phyloP scores from a whole-genome alignment of 2,888 invertebrate genomes.

The Clanis bilineata region DNA sequence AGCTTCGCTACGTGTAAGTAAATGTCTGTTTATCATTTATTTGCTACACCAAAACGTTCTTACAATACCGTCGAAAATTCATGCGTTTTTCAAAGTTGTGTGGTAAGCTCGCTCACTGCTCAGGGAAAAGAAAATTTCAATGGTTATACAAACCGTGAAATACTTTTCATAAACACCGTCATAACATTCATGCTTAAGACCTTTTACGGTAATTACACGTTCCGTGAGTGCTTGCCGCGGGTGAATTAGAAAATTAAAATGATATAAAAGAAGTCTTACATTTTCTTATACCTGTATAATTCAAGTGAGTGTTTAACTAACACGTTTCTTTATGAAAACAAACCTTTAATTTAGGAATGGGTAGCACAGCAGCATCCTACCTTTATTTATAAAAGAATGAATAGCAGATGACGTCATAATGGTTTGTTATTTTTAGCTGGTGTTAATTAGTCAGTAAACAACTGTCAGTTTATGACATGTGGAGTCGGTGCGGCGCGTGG shows the following conservation, averaged over 20 bases:
- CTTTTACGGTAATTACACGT: conserved; percentile 78
- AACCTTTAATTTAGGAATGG: background rate
- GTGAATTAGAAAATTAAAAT: conserved; percentile 77
- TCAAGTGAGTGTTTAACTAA: conserved; percentile 22
- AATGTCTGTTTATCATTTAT: conserved; percentile 47
- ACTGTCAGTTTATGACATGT: conserved; percentile 2
- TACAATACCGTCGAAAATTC: conserved; percentile 12
- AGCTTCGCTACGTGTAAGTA: conserved; percentile 50
- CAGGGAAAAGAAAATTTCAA: conserved; percentile 58
- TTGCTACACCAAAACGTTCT: conserved; percentile 22
- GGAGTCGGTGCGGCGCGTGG: background rate
- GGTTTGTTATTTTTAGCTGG: background rate
- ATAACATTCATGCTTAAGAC: conserved; percentile 80
- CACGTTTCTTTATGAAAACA: background rate
- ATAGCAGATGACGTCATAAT: background rate
- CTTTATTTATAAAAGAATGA: background rate
- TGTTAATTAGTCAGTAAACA: background rate
- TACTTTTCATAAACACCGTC: conserved; percentile 80
- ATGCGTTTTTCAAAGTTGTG: conserved; percentile 51
- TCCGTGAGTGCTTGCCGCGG: conserved; percentile 49
- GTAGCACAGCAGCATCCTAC: background rate
- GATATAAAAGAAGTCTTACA: conserved; percentile 73
- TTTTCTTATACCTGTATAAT: conserved; percentile 57
- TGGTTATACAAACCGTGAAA: conserved; percentile 60
- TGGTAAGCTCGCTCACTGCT: conserved; percentile 48